These are phyloP conservation scores for Microctenopoma steveboyesi DNA, from an alignment of 2,797 vertebrate species.

Conservation along the genomic window DNA sequence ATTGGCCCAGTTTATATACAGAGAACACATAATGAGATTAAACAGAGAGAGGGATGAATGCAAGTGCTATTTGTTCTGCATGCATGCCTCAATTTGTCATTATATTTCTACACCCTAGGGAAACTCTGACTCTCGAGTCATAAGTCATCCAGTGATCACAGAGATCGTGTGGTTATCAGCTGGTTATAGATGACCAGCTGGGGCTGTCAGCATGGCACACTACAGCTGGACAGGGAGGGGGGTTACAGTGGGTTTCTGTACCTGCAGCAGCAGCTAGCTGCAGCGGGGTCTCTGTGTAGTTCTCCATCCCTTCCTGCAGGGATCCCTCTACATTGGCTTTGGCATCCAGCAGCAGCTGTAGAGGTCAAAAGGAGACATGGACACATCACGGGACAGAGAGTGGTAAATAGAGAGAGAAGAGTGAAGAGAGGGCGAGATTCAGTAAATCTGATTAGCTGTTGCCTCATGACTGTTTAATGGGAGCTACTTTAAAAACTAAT, in stretches of 20 bases:
- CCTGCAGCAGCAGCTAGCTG: conserved; percentile 96
- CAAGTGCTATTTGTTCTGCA: conserved; percentile 27
- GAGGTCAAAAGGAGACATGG: conserved; percentile 8
- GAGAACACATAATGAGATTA: conserved; percentile 1
- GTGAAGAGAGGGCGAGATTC: conserved; percentile 12
- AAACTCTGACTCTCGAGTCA: conserved; percentile 17
- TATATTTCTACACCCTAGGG: conserved; percentile 29
- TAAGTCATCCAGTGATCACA: conserved; percentile 36
- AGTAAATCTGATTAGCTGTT: conserved; percentile 11
- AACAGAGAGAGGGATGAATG: conserved; percentile 27
- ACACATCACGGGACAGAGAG: conserved; percentile 8
- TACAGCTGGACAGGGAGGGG: conserved; percentile 30
- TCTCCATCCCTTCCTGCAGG: conserved; percentile 94
- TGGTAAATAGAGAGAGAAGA: not conserved
- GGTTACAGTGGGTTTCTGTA: conserved; percentile 70
- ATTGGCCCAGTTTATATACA: conserved; percentile 6
- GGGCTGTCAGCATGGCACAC: conserved; percentile 31
- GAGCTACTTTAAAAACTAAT: not conserved
- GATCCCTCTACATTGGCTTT: conserved; percentile 96
- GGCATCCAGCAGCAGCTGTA: conserved; percentile 93
- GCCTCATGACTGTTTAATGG: not conserved
- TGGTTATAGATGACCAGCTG: conserved; percentile 42
- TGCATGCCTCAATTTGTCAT: conserved; percentile 37
- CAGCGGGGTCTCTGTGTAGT: conserved; percentile 96
- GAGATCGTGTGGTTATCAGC: conserved; percentile 52